These are phyloP conservation scores for Propithecus perrieri DNA, from an alignment of 2,797 vertebrate species.

Conservation along the genomic window DNA sequence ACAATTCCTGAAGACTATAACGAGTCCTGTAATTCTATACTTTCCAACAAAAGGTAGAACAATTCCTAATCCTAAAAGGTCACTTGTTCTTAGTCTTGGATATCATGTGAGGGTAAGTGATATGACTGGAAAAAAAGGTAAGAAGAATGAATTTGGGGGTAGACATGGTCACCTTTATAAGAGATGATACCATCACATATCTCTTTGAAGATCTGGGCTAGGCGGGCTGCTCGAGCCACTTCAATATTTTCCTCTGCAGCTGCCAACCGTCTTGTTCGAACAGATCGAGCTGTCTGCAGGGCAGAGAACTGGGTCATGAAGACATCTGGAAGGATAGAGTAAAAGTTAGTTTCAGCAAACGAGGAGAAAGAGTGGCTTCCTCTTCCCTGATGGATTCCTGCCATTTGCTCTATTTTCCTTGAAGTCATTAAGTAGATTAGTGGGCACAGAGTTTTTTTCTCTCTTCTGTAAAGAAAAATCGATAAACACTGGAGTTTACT, in stretches of 20 bases:
- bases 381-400: constrained; percentile 6
- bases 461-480: not conserved
- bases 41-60: not conserved
- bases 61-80: not conserved
- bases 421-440: not conserved
- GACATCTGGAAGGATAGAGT: constrained; percentile 90
- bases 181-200: constrained; percentile 98
- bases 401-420: not conserved
- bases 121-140: not conserved
- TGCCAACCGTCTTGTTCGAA: constrained; percentile 94
- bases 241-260: constrained; percentile 98
- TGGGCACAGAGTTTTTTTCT: not conserved
- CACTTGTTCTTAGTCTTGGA: not conserved
- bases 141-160: not conserved
- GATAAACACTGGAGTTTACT: not conserved
- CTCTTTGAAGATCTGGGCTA: constrained; percentile 99
- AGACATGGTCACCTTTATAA: constrained; percentile 91
- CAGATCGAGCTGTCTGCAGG: constrained; percentile 96
- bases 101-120: not conserved
- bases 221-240: constrained; percentile 97
- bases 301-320: constrained; percentile 99
- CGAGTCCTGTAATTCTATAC: not conserved
- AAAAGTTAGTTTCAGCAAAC: not conserved
- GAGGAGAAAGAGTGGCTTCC: not conserved
- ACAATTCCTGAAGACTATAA: not conserved